Conservation (phyloP, 2,113 vertebrate genomes). For the Gavialis gangeticus region DNA sequence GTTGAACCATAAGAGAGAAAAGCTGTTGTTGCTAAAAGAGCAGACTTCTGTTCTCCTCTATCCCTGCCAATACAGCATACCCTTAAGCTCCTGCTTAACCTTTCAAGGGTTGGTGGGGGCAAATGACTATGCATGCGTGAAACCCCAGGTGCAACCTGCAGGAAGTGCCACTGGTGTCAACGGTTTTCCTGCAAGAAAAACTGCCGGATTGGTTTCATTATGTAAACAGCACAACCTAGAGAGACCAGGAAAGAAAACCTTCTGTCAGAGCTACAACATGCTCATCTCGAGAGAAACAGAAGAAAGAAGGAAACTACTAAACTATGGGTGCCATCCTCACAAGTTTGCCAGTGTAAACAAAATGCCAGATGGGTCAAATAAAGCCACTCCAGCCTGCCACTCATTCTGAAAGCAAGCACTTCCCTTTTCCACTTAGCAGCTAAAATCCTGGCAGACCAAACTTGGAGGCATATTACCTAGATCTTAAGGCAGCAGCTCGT, state of each 20-base stretch:
- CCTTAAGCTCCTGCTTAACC: not conserved
- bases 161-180: not conserved
- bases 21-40: accelerated
- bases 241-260: too few relatives aligned
- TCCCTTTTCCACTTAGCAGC: not conserved
- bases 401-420: not conserved
- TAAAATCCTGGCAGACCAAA: too few relatives aligned
- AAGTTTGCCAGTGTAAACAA: too few relatives aligned
- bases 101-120: accelerated
- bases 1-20: not conserved
- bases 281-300: too few relatives aligned
- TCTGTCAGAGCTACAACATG: too few relatives aligned
- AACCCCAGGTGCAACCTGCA: not conserved
- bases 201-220: not conserved
- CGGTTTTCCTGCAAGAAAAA: accelerated
- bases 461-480: too few relatives aligned
- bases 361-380: too few relatives aligned
- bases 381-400: not conserved
- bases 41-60: not conserved
- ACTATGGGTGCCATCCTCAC: too few relatives aligned
- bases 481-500: too few relatives aligned
- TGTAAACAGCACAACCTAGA: too few relatives aligned
- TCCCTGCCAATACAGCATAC: not conserved
- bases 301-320: too few relatives aligned
- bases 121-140: not conserved